Evolutionary conservation across 2,888 invertebrate genomes (phyloP).

Genomic region (Erebia aethiops): DNA sequence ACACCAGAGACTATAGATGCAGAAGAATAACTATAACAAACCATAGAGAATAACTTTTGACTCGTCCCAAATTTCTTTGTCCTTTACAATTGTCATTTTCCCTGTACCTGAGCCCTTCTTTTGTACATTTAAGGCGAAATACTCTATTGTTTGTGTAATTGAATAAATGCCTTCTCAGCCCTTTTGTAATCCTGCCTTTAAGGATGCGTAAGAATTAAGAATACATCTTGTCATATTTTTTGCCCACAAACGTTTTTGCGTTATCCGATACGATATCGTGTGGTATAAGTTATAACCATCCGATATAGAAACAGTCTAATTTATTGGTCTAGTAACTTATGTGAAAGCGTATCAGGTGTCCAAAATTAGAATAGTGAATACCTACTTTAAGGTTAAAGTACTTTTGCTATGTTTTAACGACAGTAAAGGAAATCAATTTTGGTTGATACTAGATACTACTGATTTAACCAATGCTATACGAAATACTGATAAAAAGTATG

Average conservation of each 20-base stretch:
- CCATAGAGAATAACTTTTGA: conserved; percentile 48
- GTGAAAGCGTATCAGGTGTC: too few relatives aligned
- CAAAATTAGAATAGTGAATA: too few relatives aligned
- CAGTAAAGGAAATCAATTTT: too few relatives aligned
- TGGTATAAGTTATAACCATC: neutral
- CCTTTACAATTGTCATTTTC: conserved; percentile 71
- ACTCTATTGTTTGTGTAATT: conserved; percentile 77
- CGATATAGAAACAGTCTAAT: too few relatives aligned
- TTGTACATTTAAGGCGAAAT: conserved; percentile 76
- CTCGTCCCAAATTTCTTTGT: conserved; percentile 71
- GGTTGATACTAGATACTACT: too few relatives aligned
- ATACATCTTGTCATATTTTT: conserved; percentile 37
- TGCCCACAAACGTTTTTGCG: conserved; percentile 1
- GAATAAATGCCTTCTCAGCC: conserved; percentile 70
- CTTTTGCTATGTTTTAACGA: neutral
- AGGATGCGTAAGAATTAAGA: conserved; percentile 48
- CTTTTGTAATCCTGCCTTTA: conserved; percentile 39
- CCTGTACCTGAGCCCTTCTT: conserved; percentile 71
- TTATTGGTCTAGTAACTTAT: neutral
- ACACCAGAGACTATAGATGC: neutral
- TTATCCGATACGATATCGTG: conserved; percentile 5
- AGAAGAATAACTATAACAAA: conserved; percentile 11
- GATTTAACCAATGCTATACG: too few relatives aligned
- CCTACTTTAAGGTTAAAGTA: too few relatives aligned
- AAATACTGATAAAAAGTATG: too few relatives aligned